Evolutionary conservation across 2,888 invertebrate species (phyloP), one percentile per base, ranked within the genome.

Genomic region (Scaptomyza flava): DNA sequence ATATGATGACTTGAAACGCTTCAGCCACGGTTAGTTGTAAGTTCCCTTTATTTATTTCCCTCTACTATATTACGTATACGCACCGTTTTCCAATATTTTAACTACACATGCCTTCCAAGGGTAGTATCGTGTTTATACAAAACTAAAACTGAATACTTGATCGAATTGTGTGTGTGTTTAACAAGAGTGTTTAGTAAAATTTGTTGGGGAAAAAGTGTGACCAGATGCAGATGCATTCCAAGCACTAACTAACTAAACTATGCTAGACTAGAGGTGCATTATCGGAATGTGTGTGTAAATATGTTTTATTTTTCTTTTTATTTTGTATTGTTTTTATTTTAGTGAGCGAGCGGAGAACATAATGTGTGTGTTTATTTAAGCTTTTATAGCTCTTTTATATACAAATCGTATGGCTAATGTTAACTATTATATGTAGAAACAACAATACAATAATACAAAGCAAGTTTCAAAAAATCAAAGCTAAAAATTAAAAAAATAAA

Each of bases 341-440:
- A 57, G 60, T 60, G 60, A 20, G 43, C 56, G 34, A 27, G 27
- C 36, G 45, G 31, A 52, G 33, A 50, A 59, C 59, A 48, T 59
- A 43, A 43, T 33, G 33, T 42, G 8, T 34, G 46, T 48, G 46
- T 50, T 33, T 9, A 6, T 51, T 34, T 67, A 41, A 33, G 56
- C 63, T 59, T 53, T 59, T 64, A 34, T 38, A 36, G 45, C 54
- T 63, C 54, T 31, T 68, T 63, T 72, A 72, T 72, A 59, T 72
- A 72, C 72, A 72, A 59, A 67, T 53, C 43, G 43, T 57, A 43
- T 51, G 53, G 57, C 33, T 71, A 74, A 31, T 69, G 61, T 74
- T 73, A 65, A 57, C 51, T 43, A 34, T 46, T 43, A 30, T 14
- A 12, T 17, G 47, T 17, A 46, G 38, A 33, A 53, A 47, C 45